Base-by-base conservation (phyloP, 2,113 vertebrate species). In the Chrysemys picta region DNA sequence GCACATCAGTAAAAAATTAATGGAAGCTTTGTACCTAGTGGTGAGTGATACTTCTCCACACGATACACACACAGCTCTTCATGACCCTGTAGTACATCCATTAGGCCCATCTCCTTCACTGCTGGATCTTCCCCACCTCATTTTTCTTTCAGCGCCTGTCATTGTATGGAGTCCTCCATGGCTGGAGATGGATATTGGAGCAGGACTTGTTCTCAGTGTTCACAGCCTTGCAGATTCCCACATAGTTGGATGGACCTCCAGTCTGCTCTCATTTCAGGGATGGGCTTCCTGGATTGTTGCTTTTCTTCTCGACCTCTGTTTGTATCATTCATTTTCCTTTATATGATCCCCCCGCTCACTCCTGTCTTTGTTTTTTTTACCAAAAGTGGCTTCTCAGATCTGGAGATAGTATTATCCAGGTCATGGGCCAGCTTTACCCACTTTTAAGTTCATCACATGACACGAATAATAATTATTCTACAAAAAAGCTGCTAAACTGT, bases 101-200 rank as follows among this genome's bases (percentile, higher is more conserved):
- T 2, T 1, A 22, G 21, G 75, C 25, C 69, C 89, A 75, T 9
- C 27, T 57, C 89, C 53, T 53, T 78, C 75, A 78, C 12, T 78
- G 42, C 42, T 78, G 42, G 42, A 16, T 13, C 80, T 14, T 93
- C 80, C 45, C 59, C 49, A 38, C 62, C 50, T 45, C 42, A 16
- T 53, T 85, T 54, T 69, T 69, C 86, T 85, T 80, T 88, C 31
- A 19, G 91, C 45, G 8, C 62, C 56, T 29, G 29, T 85, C 72
- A 85, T 56, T 76, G 96, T 85, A 83, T 79, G 75, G 87, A 90
- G 75, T 69, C 75, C 80, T 91, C 96, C 57, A 54, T 94, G 95
- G 90, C 96, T 94, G 95, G 93, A 97, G 94, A 92, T 95, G 93
- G 93, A 87, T 97, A 91, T 95, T 96, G 94, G 92, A 97, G 95